Base-by-base conservation (phyloP, 2,797 vertebrate genomes). In the Naso thynnoides region DNA sequence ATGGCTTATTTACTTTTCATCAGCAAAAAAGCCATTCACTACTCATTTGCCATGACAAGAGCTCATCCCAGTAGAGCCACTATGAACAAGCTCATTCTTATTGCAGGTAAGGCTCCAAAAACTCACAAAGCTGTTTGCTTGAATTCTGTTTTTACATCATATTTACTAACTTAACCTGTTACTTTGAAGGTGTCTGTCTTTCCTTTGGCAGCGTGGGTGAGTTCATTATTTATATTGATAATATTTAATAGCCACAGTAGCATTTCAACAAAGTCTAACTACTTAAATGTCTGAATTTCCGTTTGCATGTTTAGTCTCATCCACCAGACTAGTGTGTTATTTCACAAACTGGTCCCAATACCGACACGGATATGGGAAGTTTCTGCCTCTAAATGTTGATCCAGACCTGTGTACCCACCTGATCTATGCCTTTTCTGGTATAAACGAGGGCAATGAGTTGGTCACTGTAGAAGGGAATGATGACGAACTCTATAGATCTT, bases 331-430 rank as follows among this genome's bases (percentile, higher is more conserved):
- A 56, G 89, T 93, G 44, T 97, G 96, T 76, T 96, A 97, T 88
- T 95, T 94, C 71, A 95, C 95, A 36, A 96, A 94, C 84, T 96
- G 95, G 96, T 90, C 95, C 61, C 94, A 94, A 56, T 94, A 89
- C 48, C 89, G 95, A 38, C 76, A 60, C 3, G 82, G 71, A 1
- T 45, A 19, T 60, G 94, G 92, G n/a, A 94, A 71, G 29, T 89
- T 91, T 82, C 36, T 90, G 42, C 95, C 95, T 10, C 41, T 5
- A 4, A 91, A 96, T 69, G 60, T 96, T 64, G 89, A 96, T 52
- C 95, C 96, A 4, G 55, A 92, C 73, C 93, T 97, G 53, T 97
- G 96, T 42, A 96, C 96, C 14, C 96, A 96, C 75, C 78, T 97
- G 72, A 91, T 95, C 49, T 96, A 96, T 42, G 95, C 96, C 64